Conservation (phyloP, 2,797 vertebrate genomes). For the Distichodus sexfasciatus region DNA sequence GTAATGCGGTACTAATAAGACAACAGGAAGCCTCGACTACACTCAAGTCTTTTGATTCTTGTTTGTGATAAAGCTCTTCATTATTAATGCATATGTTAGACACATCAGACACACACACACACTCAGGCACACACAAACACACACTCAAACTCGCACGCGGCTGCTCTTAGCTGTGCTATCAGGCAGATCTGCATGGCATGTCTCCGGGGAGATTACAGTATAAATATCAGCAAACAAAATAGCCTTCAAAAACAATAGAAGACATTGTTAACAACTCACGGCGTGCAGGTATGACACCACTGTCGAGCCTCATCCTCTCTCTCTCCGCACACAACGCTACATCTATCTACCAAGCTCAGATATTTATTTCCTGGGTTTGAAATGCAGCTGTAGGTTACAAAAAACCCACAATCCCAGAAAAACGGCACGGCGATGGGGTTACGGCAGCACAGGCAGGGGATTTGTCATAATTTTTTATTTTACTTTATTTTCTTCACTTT, state of each 20-base stretch:
- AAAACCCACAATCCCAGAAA: neutral
- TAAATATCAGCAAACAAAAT: constrained; percentile 47
- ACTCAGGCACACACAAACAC: neutral
- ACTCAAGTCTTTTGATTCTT: constrained; percentile 27
- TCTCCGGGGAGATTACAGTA: constrained; percentile 44
- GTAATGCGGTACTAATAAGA: neutral
- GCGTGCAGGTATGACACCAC: constrained; percentile 27
- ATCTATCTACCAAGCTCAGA: neutral
- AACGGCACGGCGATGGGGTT: no score
- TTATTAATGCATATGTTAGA: constrained; percentile 49
- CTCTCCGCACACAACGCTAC: neutral
- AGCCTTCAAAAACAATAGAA: constrained; percentile 43
- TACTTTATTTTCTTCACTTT: no score
- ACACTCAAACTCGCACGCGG: neutral
- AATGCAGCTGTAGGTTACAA: neutral
- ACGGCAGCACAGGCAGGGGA: no score
- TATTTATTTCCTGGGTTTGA: neutral
- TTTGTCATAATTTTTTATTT: no score
- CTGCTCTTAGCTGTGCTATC: constrained; percentile 14
- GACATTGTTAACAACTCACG: constrained; percentile 34
- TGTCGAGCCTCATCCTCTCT: constrained; percentile 33
- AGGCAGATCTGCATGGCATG: constrained; percentile 21
- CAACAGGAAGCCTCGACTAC: neutral
- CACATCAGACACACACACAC: neutral
- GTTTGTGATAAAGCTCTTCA: constrained; percentile 38